These are phyloP conservation scores for Drosophila ananassae DNA, from an alignment of 1,140 invertebrate genomes.

Conservation along the genomic window DNA sequence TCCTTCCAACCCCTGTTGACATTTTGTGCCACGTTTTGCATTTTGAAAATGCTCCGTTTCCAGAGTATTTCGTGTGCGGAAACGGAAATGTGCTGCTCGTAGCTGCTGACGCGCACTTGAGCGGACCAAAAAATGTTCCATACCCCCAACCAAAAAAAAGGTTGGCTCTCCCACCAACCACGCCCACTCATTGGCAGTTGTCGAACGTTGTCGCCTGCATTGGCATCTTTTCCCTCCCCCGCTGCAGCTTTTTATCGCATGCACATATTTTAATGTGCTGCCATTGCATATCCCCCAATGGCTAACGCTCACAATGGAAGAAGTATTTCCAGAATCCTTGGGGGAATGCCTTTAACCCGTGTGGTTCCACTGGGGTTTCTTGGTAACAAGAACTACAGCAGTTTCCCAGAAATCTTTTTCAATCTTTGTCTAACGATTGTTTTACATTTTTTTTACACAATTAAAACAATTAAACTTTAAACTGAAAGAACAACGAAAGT, in stretches of 20 bases:
- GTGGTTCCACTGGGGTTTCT: background rate
- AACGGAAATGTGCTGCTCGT: conserved; percentile 76
- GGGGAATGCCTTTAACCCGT: conserved; percentile 22
- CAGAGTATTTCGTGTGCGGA: conserved; percentile 78
- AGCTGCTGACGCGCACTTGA: conserved; percentile 68
- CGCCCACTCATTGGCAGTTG: conserved; percentile 67
- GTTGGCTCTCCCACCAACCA: conserved; percentile 2
- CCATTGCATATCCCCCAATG: conserved; percentile 56
- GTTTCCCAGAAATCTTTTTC: too few relatives aligned
- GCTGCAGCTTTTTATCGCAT: conserved; percentile 26
- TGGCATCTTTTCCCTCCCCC: conserved; percentile 6
- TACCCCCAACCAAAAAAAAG: conserved; percentile 2
- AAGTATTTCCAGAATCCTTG: conserved; percentile 26
- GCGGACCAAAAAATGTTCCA: conserved; percentile 15
- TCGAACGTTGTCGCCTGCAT: conserved; percentile 63
- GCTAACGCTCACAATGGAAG: conserved; percentile 29
- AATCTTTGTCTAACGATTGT: too few relatives aligned
- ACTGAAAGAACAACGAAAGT: background rate
- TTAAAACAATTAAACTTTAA: too few relatives aligned
- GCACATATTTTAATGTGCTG: conserved; percentile 75
- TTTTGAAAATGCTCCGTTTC: conserved; percentile 77
- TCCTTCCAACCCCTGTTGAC: conserved; percentile 53
- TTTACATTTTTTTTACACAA: too few relatives aligned
- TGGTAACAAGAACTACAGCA: background rate
- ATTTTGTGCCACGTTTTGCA: conserved; percentile 78